Base-by-base conservation (phyloP, 2,797 vertebrate species). In the Lagorchestes hirsutus region DNA sequence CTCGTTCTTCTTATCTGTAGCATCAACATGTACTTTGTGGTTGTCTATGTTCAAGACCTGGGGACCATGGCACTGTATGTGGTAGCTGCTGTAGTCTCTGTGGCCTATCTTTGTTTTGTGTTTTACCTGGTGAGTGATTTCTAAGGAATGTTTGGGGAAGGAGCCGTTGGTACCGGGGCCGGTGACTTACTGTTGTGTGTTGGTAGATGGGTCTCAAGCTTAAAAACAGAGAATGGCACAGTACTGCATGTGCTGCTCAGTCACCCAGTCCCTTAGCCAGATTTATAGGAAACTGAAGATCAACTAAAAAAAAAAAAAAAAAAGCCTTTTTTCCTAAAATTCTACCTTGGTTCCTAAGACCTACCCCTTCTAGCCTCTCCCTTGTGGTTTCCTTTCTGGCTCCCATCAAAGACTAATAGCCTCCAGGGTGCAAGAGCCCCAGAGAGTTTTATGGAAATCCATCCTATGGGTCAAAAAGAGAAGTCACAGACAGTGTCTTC, bases 21-120 rank as follows among this genome's bases (percentile, higher is more conserved):
- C 92, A 99, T 99, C 97, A 99, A 99, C 98, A 99, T 99, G 97
- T 99, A 99, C 98, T 99, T 99, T 62, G 99, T 99, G 97, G 98
- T 99, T 96, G 98, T 99, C 90, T 99, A 99, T 1, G 99, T 99
- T 95, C 98, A 98, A 4, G 91, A 98, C 0, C 98, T 99, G 40
- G 97, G 99, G 95, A 99, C 99, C 8, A 1, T 99, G 92, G 95
- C 97, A 10, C 97, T 99, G 54, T 99, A 99, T 94, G 92, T 99
- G 0, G 92, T 99, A 5, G 99, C 99, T 0, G 98, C 98, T 0
- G 29, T 99, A 18, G 82, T 99, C 97, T 99, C 99, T 13, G 0
- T 99, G 24, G 96, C 98, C 93, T 99, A 99, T 95, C 98, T 99
- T 95, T 97, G 98, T 98, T 99, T 99, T 90, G 99, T 99, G 46